Conservation (phyloP, 2,113 vertebrate species). For the Sapayoa aenigma region DNA sequence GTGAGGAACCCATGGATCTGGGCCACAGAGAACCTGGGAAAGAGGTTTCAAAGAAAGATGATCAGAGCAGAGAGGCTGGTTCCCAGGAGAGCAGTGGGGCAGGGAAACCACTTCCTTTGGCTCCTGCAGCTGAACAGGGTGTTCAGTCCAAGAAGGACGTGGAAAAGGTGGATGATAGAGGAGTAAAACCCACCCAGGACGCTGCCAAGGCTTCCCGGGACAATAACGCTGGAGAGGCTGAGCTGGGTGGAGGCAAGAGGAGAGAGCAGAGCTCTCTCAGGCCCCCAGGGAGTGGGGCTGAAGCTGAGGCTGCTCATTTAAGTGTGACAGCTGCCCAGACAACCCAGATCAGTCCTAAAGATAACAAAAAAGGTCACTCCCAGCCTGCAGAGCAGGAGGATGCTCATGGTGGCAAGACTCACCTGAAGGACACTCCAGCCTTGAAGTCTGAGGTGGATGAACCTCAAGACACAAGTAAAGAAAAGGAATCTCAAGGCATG, state of each 20-base stretch:
- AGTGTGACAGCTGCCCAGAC: background rate
- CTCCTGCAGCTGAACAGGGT: background rate
- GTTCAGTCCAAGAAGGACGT: background rate
- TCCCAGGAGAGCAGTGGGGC: background rate
- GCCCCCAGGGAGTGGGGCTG: background rate
- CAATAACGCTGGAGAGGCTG: background rate
- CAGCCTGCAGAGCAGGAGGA: background rate
- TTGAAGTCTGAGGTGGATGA: background rate
- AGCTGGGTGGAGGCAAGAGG: background rate
- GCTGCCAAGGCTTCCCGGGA: background rate
- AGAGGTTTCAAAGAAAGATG: background rate
- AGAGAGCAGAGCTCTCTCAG: background rate
- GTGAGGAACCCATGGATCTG: accelerated
- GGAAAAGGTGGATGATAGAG: background rate
- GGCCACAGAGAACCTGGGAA: background rate
- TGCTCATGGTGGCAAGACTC: background rate
- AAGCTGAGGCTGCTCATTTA: background rate
- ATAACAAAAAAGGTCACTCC: background rate
- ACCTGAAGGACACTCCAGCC: accelerated
- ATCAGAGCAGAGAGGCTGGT: background rate
- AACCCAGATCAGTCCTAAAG: background rate
- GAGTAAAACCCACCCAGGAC: accelerated
- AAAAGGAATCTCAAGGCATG: background rate
- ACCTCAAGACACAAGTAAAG: background rate
- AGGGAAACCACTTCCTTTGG: background rate